Conservation (phyloP, 2,888 invertebrate genomes). For the Luffia ferchaultella region DNA sequence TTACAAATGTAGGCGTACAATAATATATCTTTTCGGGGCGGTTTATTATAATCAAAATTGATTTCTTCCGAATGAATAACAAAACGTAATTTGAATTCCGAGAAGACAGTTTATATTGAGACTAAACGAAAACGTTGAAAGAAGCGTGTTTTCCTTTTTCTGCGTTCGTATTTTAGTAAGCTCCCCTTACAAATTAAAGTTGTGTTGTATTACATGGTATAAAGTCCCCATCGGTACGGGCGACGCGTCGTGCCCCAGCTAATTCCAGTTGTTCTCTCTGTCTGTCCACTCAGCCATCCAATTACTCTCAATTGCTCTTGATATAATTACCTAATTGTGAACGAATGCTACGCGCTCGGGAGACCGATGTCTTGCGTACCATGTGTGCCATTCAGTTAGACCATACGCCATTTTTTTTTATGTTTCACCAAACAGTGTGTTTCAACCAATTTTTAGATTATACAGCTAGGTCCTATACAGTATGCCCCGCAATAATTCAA, state of each 20-base stretch:
- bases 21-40: background rate
- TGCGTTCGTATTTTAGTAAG: too few relatives aligned
- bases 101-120: background rate
- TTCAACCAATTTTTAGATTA: too few relatives aligned
- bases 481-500: too few relatives aligned
- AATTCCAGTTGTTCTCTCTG: background rate
- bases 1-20: too few relatives aligned
- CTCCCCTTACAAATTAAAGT: too few relatives aligned
- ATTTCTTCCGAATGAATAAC: background rate
- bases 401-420: too few relatives aligned
- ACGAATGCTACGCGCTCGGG: conserved; percentile 14
- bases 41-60: background rate
- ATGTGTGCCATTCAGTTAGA: background rate
- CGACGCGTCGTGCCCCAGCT: background rate
- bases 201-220: too few relatives aligned
- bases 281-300: conserved; percentile 37
- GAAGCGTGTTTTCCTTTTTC: too few relatives aligned
- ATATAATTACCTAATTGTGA: conserved; percentile 56
- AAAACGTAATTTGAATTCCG: background rate
- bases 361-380: background rate
- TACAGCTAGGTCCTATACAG: too few relatives aligned
- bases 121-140: too few relatives aligned
- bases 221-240: background rate
- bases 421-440: too few relatives aligned
- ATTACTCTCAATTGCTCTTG: conserved; percentile 58